These are phyloP conservation scores for Phrynocephalus versicolor DNA, from an alignment of 2,113 vertebrate species.

Conservation along the genomic window DNA sequence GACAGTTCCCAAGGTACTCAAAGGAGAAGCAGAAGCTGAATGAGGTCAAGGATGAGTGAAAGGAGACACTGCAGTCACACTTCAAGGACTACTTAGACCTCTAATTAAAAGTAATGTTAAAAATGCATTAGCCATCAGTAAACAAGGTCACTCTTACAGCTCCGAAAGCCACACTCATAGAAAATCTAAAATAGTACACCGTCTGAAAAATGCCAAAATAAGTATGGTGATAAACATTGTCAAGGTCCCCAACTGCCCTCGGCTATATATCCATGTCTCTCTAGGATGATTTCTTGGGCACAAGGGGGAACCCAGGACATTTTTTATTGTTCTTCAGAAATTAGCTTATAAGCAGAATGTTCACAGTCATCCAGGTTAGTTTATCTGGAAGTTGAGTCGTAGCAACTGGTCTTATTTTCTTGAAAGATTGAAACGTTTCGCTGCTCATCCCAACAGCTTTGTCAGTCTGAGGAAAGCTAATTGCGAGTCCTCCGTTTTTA, in stretches of 20 bases:
- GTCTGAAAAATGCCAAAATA: neutral
- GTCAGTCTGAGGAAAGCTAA: too few relatives aligned
- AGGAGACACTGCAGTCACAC: conserved; percentile 42
- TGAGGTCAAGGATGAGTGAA: conserved; percentile 45
- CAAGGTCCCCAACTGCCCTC: neutral
- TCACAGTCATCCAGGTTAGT: too few relatives aligned
- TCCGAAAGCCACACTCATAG: neutral
- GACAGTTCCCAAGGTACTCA: neutral
- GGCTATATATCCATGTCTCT: neutral
- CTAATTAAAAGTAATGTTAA: conserved; percentile 63
- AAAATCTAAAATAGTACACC: conserved; percentile 13
- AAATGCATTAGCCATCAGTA: conserved; percentile 51
- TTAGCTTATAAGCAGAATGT: too few relatives aligned
- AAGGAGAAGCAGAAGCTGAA: neutral
- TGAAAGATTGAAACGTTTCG: too few relatives aligned
- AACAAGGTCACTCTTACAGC: conserved; percentile 30
- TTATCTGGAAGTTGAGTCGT: too few relatives aligned
- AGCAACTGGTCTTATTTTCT: too few relatives aligned
- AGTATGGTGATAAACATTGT: accelerated
- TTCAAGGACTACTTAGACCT: conserved; percentile 21
- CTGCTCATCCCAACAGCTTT: too few relatives aligned
- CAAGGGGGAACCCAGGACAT: neutral
- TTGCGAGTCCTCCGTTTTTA: too few relatives aligned
- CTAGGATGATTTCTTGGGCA: neutral
- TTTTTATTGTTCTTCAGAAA: too few relatives aligned